phyloP scores from a whole-genome alignment of 2,888 invertebrate species.

The Vandiemenella viatica region DNA sequence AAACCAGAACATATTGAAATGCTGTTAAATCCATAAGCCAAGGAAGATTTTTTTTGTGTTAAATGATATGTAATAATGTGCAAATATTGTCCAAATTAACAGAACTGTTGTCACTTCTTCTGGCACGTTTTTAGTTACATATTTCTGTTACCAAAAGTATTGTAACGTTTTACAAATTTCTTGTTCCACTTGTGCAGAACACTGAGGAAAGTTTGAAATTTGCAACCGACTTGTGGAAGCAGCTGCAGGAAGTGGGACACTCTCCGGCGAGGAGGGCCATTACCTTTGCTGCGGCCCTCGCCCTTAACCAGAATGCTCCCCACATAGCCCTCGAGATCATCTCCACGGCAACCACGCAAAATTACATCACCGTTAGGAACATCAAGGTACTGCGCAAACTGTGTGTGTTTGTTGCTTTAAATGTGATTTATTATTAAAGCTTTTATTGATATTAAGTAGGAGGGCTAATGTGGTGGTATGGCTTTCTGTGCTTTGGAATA shows the following conservation, averaged over 20 bases:
- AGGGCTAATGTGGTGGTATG: neutral
- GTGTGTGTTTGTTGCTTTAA: neutral
- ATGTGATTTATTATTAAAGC: neutral
- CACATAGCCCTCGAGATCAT: conserved; percentile 52
- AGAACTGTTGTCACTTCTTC: no score
- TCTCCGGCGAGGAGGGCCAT: conserved; percentile 43
- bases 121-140: no score
- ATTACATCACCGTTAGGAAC: conserved; percentile 53
- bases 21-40: no score
- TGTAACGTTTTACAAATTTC: no score
- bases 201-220: conserved; percentile 47
- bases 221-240: conserved; percentile 44
- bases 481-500: neutral
- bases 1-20: no score
- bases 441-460: neutral
- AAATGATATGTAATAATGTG: no score
- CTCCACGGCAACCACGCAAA: conserved; percentile 34
- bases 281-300: conserved; percentile 47
- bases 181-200: conserved; percentile 42
- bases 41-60: no score
- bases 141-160: no score
- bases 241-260: conserved; percentile 39
- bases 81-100: no score
- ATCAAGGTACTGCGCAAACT: conserved; percentile 36
- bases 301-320: conserved; percentile 50